A percentile compares a stretch with the other conserved stretches of the same genome.
Conservation (phyloP, 2,888 invertebrate genomes). For the Teleiodes luculella region DNA sequence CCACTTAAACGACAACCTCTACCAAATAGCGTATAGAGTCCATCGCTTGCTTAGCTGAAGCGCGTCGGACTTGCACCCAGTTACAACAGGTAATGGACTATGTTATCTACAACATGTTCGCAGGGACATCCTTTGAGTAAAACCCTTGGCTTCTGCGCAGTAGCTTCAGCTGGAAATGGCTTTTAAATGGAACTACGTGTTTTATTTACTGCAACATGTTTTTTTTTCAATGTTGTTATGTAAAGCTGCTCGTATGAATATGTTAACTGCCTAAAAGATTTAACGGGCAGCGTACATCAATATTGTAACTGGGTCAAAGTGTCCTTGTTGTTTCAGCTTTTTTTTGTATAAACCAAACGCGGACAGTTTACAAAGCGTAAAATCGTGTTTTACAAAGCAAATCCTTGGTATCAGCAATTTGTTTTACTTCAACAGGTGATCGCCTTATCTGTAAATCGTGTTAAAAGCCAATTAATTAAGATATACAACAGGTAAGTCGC, state of each 20-base stretch:
- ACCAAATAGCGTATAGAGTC: neutral
- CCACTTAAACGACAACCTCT: neutral
- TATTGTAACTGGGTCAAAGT: no score
- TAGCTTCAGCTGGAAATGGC: neutral
- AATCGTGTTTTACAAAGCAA: neutral
- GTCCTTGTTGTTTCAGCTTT: no score
- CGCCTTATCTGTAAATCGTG: no score
- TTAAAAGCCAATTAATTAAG: no score
- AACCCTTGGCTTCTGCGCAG: neutral
- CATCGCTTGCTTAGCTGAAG: neutral
- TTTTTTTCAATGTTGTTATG: neutral
- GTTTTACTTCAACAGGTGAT: no score
- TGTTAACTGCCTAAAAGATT: no score
- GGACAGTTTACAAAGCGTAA: no score
- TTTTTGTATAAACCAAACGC: no score
- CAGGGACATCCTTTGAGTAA: neutral
- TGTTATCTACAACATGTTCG: neutral
- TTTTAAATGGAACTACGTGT: slow-evolving; percentile 1
- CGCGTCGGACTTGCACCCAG: neutral
- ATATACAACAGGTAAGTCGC: no score
- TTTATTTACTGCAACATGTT: neutral
- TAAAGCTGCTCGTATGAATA: no score
- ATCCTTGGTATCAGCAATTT: no score
- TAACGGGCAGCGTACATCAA: no score
- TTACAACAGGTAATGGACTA: neutral